A percentile compares a stretch with the other conserved stretches of the same genome.
phyloP scores from a whole-genome alignment of 2,797 vertebrate genomes.

The Anabas testudineus region DNA sequence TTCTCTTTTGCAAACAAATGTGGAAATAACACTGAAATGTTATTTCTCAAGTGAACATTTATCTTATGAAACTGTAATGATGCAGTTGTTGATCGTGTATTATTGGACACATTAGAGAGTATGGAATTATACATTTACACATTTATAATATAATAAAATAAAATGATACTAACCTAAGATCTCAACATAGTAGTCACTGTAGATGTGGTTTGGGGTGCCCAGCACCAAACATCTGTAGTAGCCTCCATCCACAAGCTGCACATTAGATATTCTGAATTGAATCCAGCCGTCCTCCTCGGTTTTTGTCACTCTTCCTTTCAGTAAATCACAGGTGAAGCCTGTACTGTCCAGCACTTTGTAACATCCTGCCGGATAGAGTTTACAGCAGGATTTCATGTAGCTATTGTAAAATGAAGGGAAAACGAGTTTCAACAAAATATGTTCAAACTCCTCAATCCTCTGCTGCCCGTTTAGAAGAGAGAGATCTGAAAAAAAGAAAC shows the following conservation, averaged over 20 bases:
- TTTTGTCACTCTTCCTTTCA: constrained; percentile 71
- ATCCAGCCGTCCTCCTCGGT: constrained; percentile 62
- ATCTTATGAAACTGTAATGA: background rate
- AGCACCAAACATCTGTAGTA: constrained; percentile 77
- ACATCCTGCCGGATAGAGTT: constrained; percentile 59
- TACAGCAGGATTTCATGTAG: constrained; percentile 76
- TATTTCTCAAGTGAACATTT: background rate
- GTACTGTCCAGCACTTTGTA: constrained; percentile 67
- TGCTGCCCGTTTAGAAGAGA: constrained; percentile 61
- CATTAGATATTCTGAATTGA: constrained; percentile 74
- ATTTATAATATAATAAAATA: constrained; percentile 19
- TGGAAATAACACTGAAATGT: background rate
- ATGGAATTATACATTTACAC: background rate
- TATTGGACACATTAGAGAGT: background rate
- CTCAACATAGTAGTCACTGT: constrained; percentile 65
- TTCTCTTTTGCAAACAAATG: background rate
- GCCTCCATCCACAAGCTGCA: constrained; percentile 67
- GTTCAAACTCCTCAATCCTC: constrained; percentile 47
- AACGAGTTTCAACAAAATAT: constrained; percentile 66
- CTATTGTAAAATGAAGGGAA: constrained; percentile 70
- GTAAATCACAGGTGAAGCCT: constrained; percentile 53
- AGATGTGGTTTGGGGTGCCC: constrained; percentile 42
- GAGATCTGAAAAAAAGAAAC: constrained; percentile 72
- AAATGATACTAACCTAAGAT: constrained; percentile 70
- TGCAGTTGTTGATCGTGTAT: background rate